phyloP scores from a whole-genome alignment of 1,140 invertebrate genomes.

The Drosophila murphyi region DNA sequence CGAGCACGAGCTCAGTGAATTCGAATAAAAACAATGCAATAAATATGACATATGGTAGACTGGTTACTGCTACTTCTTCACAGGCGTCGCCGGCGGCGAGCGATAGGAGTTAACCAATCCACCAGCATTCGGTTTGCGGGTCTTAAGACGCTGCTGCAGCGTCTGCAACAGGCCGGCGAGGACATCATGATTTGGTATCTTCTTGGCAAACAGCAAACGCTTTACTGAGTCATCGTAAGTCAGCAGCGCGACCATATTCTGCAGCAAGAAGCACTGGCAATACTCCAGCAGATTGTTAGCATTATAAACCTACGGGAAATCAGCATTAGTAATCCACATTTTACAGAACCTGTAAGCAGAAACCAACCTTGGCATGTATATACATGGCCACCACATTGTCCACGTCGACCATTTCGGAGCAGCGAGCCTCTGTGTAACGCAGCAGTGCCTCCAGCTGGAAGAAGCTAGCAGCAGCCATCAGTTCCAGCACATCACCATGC shows the following conservation, averaged over 20 bases:
- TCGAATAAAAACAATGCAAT: constrained; percentile 77
- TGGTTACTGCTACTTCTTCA: constrained; percentile 59
- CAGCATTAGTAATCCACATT: background rate
- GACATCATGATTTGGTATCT: constrained; percentile 95
- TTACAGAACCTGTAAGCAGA: background rate
- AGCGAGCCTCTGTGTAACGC: constrained; percentile 93
- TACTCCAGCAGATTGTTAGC: constrained; percentile 94
- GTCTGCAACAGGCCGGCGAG: constrained; percentile 92
- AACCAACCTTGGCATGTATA: constrained; percentile 93
- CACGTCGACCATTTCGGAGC: constrained; percentile 92
- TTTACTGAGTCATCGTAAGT: constrained; percentile 96
- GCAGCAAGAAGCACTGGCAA: constrained; percentile 95
- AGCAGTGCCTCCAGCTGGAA: constrained; percentile 95
- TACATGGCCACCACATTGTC: constrained; percentile 97
- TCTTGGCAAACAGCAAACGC: constrained; percentile 94
- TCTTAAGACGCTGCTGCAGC: constrained; percentile 91
- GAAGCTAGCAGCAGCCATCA: constrained; percentile 96
- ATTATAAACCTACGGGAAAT: constrained; percentile 90
- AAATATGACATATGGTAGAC: constrained; percentile 55
- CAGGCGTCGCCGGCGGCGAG: constrained; percentile 62
- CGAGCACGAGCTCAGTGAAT: constrained; percentile 45
- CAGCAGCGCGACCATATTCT: constrained; percentile 96
- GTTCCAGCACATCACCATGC: constrained; percentile 92
- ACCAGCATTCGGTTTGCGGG: constrained; percentile 65
- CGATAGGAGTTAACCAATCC: constrained; percentile 66